A percentile compares a stretch with the other conserved stretches of the same genome.
phyloP scores from a whole-genome alignment of 1,140 invertebrate genomes.

The Hirudo medicinalis region DNA sequence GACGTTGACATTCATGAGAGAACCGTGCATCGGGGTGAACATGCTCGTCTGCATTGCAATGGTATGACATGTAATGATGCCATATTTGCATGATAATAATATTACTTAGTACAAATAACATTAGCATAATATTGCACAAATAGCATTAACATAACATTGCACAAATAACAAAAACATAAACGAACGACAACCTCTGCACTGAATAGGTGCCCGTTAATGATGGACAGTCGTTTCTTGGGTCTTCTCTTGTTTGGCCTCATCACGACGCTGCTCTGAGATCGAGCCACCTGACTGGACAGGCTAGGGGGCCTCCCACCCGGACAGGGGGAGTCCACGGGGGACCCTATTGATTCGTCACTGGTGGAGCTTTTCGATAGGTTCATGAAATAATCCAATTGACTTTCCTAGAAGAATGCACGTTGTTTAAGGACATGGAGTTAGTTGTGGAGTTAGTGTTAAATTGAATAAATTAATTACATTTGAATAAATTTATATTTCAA shows the following conservation, averaged over 20 bases:
- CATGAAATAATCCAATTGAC: not conserved
- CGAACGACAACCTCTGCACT: conserved; percentile 12
- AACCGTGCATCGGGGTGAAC: conserved; percentile 69
- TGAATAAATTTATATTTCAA: no score
- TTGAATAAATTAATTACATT: not conserved
- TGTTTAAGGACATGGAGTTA: not conserved
- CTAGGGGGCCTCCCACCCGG: not conserved
- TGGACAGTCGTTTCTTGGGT: conserved; percentile 15
- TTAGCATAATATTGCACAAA: no score
- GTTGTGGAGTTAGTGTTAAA: not conserved
- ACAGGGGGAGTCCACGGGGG: not conserved
- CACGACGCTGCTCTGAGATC: not conserved
- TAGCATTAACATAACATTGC: no score
- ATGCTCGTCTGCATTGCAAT: conserved; percentile 52
- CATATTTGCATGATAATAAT: not conserved
- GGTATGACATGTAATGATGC: conserved; percentile 8
- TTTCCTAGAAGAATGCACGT: not conserved
- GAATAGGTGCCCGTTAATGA: conserved; percentile 22
- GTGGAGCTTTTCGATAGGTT: not conserved
- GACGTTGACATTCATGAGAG: conserved; percentile 71
- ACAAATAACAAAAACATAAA: not conserved
- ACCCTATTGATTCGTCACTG: not conserved
- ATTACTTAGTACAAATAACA: no score
- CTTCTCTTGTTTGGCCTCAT: not conserved
- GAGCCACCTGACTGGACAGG: not conserved